Conservation (phyloP, 2,797 vertebrate genomes). For the Pseudomugil gertrudae region DNA sequence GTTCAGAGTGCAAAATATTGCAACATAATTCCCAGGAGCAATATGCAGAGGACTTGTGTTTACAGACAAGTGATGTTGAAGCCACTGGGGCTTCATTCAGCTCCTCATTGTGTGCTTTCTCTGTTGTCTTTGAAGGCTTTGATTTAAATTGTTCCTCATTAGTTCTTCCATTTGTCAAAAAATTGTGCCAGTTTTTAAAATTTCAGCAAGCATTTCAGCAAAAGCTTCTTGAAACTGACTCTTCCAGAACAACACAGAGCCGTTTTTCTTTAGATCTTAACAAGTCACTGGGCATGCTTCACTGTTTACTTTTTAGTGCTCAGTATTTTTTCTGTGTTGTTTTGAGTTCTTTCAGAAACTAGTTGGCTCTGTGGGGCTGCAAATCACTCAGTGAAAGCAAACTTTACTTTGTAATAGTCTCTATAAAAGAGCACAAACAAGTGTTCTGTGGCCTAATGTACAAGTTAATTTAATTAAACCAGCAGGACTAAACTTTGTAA, state of each 20-base stretch:
- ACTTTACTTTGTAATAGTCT: slow-evolving; percentile 22
- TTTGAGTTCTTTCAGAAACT: slow-evolving; percentile 29
- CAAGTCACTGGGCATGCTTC: slow-evolving; percentile 37
- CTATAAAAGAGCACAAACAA: background rate
- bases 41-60: background rate
- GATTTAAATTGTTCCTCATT: slow-evolving; percentile 71
- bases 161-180: slow-evolving; percentile 42
- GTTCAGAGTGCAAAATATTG: background rate
- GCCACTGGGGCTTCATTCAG: slow-evolving; percentile 30
- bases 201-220: slow-evolving; percentile 67
- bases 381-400: slow-evolving; percentile 30
- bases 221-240: slow-evolving; percentile 34
- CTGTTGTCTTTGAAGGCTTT: slow-evolving; percentile 45
- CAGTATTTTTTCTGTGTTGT: slow-evolving; percentile 38
- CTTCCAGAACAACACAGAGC: slow-evolving; percentile 30
- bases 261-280: slow-evolving; percentile 48
- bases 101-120: slow-evolving; percentile 32
- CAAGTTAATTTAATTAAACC: background rate
- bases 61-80: slow-evolving; percentile 20
- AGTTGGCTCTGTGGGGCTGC: slow-evolving; percentile 19
- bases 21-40: background rate
- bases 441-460: background rate
- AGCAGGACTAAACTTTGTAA: background rate
- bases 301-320: slow-evolving; percentile 36
- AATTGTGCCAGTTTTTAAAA: slow-evolving; percentile 63